These are phyloP conservation scores for Tiliacea aurago DNA, from an alignment of 2,888 invertebrate genomes.

Conservation along the genomic window DNA sequence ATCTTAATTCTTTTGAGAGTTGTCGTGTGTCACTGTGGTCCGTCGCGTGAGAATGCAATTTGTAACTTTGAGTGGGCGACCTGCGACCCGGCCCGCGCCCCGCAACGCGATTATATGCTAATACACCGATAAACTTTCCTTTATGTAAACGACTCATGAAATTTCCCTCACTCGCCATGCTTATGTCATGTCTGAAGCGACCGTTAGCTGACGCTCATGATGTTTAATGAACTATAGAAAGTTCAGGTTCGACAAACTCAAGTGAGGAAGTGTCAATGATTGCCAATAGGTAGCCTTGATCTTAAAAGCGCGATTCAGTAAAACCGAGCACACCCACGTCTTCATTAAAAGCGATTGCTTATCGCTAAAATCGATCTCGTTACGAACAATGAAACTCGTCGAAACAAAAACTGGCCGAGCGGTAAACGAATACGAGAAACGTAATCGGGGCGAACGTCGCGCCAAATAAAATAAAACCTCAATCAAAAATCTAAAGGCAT, in stretches of 20 bases:
- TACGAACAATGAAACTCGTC: slow-evolving; percentile 88
- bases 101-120: slow-evolving; percentile 82
- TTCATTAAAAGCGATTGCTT: slow-evolving; percentile 86
- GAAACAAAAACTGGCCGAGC: slow-evolving; percentile 87
- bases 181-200: slow-evolving; percentile 49
- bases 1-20: slow-evolving; percentile 56
- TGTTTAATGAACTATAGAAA: slow-evolving; percentile 29
- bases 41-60: slow-evolving; percentile 83
- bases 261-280: slow-evolving; percentile 56
- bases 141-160: slow-evolving; percentile 72
- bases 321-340: slow-evolving; percentile 85
- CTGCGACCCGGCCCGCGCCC: slow-evolving; percentile 73
- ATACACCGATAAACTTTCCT: slow-evolving; percentile 77
- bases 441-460: slow-evolving; percentile 87
- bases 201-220: slow-evolving; percentile 5
- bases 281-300: slow-evolving; percentile 61
- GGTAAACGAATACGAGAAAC: slow-evolving; percentile 88
- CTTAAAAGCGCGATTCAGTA: slow-evolving; percentile 72
- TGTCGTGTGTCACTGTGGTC: slow-evolving; percentile 68
- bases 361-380: slow-evolving; percentile 89
- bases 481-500: slow-evolving; percentile 89
- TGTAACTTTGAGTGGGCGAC: slow-evolving; percentile 72
- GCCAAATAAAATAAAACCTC: slow-evolving; percentile 89
- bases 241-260: slow-evolving; percentile 35
- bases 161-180: slow-evolving; percentile 60